These are phyloP conservation scores for Crotophaga sulcirostris DNA, from an alignment of 2,113 vertebrate genomes.

Conservation along the genomic window DNA sequence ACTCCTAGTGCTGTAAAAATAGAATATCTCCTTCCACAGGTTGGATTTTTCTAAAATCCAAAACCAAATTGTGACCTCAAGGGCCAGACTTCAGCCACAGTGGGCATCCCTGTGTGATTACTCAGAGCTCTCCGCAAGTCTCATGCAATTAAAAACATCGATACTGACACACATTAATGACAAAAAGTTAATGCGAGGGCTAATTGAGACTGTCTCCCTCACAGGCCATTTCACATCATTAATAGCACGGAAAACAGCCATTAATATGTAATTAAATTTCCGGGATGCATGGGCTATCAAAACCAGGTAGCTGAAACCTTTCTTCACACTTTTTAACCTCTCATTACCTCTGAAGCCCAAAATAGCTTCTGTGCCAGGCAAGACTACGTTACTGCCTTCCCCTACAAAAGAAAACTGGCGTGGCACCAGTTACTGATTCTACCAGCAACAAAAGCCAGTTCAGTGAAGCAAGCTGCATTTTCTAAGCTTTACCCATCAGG, in stretches of 20 bases:
- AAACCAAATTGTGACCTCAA: not conserved
- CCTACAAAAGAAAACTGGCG: not conserved
- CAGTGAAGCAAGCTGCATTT: not conserved
- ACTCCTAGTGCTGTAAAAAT: not conserved
- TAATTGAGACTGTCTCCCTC: conserved; percentile 53
- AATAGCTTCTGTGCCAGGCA: not conserved
- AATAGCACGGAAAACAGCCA: conserved; percentile 22
- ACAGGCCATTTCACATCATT: conserved; percentile 44
- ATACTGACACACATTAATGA: conserved; percentile 28
- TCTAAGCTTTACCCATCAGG: not conserved
- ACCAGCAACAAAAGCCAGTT: not conserved
- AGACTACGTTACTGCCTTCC: not conserved
- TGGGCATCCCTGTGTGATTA: not conserved
- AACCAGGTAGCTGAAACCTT: conserved; percentile 11
- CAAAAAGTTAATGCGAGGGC: conserved; percentile 45
- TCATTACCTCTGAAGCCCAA: not conserved
- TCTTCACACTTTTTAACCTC: conserved; percentile 41
- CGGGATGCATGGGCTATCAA: not conserved
- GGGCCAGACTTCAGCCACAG: not conserved
- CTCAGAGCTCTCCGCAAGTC: not conserved
- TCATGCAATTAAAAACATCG: conserved; percentile 21
- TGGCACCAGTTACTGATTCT: not conserved
- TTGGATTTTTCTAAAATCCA: not conserved
- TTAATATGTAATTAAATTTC: conserved; percentile 66
- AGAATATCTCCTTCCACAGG: not conserved